Evolutionary conservation across 2,113 vertebrate genomes (phyloP).

Genomic region (Arizona elegans): DNA sequence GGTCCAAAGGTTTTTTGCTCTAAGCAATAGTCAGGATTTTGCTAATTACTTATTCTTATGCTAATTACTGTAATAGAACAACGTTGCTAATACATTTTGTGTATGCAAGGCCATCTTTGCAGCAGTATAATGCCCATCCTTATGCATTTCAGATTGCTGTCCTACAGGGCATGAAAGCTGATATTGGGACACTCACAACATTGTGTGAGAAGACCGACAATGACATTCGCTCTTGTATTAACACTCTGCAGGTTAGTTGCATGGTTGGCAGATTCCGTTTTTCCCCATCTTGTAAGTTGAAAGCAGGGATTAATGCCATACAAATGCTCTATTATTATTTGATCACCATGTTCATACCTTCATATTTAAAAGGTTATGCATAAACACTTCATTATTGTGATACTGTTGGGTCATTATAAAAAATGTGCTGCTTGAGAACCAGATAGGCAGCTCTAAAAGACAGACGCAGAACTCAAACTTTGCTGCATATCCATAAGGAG

Average conservation of each 20-base stretch:
- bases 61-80: neutral
- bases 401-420: neutral
- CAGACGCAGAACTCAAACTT: neutral
- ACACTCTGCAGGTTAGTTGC: constrained; percentile 88
- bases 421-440: neutral
- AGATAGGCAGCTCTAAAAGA: neutral
- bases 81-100: neutral
- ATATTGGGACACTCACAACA: constrained; percentile 74
- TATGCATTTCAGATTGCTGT: constrained; percentile 71
- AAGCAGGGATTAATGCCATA: neutral
- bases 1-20: neutral
- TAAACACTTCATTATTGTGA: neutral
- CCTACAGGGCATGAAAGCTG: constrained; percentile 79
- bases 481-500: neutral
- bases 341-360: neutral
- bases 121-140: neutral
- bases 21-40: neutral
- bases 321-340: neutral
- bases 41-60: too few species aligned
- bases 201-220: constrained; percentile 92
- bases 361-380: neutral
- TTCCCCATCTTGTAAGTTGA: neutral
- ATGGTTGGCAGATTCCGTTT: too few species aligned
- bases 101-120: neutral
- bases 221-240: constrained; percentile 92